Evolutionary conservation across 2,888 invertebrate species (phyloP).

Genomic region (Oscheius sp.): DNA sequence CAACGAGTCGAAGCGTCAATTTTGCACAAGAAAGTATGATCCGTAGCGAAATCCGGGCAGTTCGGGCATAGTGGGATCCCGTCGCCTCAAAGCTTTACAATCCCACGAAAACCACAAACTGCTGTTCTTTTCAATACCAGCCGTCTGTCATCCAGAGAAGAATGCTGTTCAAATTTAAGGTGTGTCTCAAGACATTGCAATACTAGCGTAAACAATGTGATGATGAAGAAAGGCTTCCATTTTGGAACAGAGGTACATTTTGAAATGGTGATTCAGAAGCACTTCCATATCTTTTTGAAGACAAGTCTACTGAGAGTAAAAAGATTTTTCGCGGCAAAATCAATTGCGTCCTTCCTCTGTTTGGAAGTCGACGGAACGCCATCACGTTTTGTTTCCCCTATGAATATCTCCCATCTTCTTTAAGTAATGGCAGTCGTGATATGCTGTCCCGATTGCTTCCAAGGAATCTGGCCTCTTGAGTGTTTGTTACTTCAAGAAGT

Average conservation of each 20-base stretch:
- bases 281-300: constrained; percentile 1
- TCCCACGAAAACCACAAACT: constrained; percentile 6
- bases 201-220: background rate
- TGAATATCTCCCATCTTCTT: background rate
- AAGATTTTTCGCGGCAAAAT: no score
- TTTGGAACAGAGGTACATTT: background rate
- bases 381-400: background rate
- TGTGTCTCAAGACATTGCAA: background rate
- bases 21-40: no score
- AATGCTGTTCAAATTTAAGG: constrained; percentile 23
- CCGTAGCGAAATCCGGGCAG: no score
- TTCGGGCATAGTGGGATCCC: constrained; percentile 2
- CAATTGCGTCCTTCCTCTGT: no score
- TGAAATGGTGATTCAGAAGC: constrained; percentile 15
- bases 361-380: no score
- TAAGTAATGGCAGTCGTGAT: no score
- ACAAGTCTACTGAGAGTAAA: no score
- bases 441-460: no score
- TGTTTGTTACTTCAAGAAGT: no score
- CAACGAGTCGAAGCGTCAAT: no score
- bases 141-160: background rate
- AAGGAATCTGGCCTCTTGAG: no score
- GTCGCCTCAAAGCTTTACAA: constrained; percentile 21
- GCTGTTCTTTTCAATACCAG: constrained; percentile 4
- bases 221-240: background rate